These are phyloP conservation scores for Naja naja DNA, from an alignment of 2,113 vertebrate genomes.

Conservation along the genomic window DNA sequence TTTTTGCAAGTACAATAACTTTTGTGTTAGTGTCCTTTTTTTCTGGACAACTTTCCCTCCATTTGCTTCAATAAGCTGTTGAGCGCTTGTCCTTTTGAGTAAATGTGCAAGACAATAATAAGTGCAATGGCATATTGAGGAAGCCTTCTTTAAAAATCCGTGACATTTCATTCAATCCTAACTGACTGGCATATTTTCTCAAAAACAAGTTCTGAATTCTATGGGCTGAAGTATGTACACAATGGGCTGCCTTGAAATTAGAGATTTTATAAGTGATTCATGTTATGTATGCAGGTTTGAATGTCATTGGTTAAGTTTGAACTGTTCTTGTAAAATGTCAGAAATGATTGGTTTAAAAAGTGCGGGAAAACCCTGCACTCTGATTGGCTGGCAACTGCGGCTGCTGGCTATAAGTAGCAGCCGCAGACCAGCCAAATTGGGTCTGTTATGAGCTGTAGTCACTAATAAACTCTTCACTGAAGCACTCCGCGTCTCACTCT, in stretches of 20 bases:
- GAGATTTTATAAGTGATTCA: background rate
- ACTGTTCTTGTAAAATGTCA: too few relatives aligned
- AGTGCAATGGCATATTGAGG: slow-evolving; percentile 12
- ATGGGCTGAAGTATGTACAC: background rate
- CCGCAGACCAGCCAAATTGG: too few relatives aligned
- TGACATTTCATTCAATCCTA: background rate
- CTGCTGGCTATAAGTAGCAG: too few relatives aligned
- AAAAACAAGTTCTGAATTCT: background rate
- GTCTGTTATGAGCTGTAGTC: too few relatives aligned
- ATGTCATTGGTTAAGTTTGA: too few relatives aligned
- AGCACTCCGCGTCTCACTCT: too few relatives aligned
- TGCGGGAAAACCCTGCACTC: too few relatives aligned
- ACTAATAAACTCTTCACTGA: too few relatives aligned
- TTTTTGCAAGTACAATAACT: slow-evolving; percentile 28
- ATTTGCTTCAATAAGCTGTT: slow-evolving; percentile 43
- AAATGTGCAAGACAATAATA: background rate
- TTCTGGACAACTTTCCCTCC: slow-evolving; percentile 23
- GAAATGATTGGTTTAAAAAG: too few relatives aligned
- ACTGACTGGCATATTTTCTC: background rate
- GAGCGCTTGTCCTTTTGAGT: slow-evolving; percentile 34
- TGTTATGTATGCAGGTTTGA: too few relatives aligned
- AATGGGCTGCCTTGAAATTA: background rate
- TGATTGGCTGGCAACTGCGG: too few relatives aligned
- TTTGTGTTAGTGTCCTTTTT: slow-evolving; percentile 9
- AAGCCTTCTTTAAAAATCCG: background rate